Conservation (phyloP, 2,797 vertebrate species). For the Phalanger gymnotis region DNA sequence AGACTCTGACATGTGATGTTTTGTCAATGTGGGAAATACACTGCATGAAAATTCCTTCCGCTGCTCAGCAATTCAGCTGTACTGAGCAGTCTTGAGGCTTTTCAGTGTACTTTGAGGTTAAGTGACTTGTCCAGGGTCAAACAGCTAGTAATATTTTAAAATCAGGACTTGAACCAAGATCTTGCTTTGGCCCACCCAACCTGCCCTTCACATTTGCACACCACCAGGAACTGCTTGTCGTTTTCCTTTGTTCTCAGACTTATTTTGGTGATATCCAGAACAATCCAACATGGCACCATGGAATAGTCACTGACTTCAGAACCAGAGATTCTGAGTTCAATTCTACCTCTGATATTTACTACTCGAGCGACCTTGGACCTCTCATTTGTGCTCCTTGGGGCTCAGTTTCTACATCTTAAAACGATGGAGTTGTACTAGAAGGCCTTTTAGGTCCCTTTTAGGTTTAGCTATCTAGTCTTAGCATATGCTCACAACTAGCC, state of each 20-base stretch:
- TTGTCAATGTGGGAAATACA: not conserved
- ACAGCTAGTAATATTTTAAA: not conserved
- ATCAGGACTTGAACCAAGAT: not conserved
- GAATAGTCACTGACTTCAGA: not conserved
- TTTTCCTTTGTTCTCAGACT: not conserved
- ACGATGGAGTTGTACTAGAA: not conserved
- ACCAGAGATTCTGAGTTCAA: not conserved
- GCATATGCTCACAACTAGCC: not conserved
- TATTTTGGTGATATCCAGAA: too few relatives aligned
- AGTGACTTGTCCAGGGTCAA: not conserved
- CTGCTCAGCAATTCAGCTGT: not conserved
- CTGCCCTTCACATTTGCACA: not conserved
- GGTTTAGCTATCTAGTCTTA: not conserved
- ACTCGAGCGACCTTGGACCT: not conserved
- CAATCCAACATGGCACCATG: not conserved
- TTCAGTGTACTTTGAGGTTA: not conserved
- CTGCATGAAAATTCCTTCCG: not conserved
- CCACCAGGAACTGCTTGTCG: not conserved
- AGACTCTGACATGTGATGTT: not conserved
- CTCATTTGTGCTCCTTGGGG: not conserved
- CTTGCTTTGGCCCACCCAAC: not conserved
- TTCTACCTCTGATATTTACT: not conserved
- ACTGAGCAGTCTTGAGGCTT: not conserved
- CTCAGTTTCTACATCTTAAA: not conserved
- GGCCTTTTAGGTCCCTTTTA: not conserved